phyloP scores from a whole-genome alignment of 2,888 invertebrate species.

The Mylabris sibirica region DNA sequence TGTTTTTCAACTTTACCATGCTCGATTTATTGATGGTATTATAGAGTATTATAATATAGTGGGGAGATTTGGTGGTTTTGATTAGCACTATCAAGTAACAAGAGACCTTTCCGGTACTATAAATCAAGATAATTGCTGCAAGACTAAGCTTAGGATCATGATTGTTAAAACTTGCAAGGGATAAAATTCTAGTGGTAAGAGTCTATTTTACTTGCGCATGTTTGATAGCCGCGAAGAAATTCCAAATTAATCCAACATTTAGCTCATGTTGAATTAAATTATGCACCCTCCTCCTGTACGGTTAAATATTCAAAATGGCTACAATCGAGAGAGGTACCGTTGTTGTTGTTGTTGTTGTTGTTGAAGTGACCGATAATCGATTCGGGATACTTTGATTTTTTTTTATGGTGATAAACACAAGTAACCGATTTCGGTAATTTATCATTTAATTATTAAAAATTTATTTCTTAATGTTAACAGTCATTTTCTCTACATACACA shows the following conservation, averaged over 20 bases:
- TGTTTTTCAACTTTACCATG: background rate
- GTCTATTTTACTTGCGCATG: background rate
- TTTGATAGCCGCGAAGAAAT: slow-evolving; percentile 32
- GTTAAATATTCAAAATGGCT: slow-evolving; percentile 52
- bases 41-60: background rate
- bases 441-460: slow-evolving; percentile 5
- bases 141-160: slow-evolving; percentile 2
- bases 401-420: background rate
- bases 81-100: slow-evolving; percentile 14
- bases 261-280: slow-evolving; percentile 48
- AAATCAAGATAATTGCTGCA: slow-evolving; percentile 21
- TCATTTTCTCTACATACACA: background rate
- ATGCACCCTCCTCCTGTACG: slow-evolving; percentile 50
- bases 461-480: background rate
- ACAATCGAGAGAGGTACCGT: slow-evolving; percentile 21
- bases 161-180: background rate
- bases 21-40: background rate
- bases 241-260: slow-evolving; percentile 48
- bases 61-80: slow-evolving; percentile 1
- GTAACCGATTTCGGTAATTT: background rate
- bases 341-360: too few species aligned
- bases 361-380: background rate
- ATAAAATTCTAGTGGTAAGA: background rate
- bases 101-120: slow-evolving; percentile 13
- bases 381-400: background rate